phyloP scores from a whole-genome alignment of 1,140 invertebrate species.

The Nixonia krombeini region DNA sequence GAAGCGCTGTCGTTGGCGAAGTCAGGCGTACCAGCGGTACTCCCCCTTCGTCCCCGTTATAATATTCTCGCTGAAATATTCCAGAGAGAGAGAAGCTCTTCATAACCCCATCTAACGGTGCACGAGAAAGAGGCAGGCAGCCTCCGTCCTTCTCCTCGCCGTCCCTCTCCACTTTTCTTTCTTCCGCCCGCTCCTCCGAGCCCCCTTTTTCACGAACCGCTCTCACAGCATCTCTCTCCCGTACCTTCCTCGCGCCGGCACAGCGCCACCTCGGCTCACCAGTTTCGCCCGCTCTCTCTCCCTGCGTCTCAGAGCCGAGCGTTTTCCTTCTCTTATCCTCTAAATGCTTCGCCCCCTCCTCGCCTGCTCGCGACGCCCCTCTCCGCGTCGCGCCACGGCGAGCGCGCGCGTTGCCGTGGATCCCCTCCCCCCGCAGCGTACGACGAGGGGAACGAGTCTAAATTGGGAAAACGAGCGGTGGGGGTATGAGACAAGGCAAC shows the following conservation, averaged over 20 bases:
- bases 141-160: slow-evolving; percentile 13
- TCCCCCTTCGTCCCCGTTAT: slow-evolving; percentile 41
- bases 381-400: not conserved
- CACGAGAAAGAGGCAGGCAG: slow-evolving; percentile 18
- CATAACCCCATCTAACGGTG: slow-evolving; percentile 54
- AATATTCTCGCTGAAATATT: slow-evolving; percentile 66
- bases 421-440: slow-evolving; percentile 6
- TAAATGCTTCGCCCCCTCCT: slow-evolving; percentile 27
- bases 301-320: slow-evolving; percentile 3
- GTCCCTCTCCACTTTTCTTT: slow-evolving; percentile 24
- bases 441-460: slow-evolving; percentile 51
- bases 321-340: slow-evolving; percentile 34
- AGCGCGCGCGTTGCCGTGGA: not conserved
- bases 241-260: not conserved
- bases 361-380: not conserved
- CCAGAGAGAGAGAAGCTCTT: slow-evolving; percentile 52
- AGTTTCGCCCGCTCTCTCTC: slow-evolving; percentile 26
- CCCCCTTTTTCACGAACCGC: slow-evolving; percentile 38
- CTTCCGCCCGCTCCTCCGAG: slow-evolving; percentile 30
- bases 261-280: slow-evolving; percentile 29
- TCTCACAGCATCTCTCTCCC: slow-evolving; percentile 19
- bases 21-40: slow-evolving; percentile 41
- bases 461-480: slow-evolving; percentile 58
- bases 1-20: slow-evolving; percentile 52
- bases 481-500: slow-evolving; percentile 54